Evolutionary conservation across 2,113 vertebrate species (phyloP), one percentile per base, ranked within the genome.

Genomic region (Oostethus manadensis): DNA sequence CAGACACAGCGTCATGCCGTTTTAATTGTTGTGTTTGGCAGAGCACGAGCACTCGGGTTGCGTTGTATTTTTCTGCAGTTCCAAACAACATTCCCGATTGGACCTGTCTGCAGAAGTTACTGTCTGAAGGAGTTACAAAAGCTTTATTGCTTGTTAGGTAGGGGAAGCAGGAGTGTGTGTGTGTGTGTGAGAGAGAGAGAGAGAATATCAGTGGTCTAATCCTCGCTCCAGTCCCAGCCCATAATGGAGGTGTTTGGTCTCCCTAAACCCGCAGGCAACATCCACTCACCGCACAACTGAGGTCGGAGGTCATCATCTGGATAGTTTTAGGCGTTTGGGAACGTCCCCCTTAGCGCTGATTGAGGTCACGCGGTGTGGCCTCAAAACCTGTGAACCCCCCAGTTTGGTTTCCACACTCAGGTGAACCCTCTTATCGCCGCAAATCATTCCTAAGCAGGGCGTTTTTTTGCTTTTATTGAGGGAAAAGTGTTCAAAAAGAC

Each of bases 251-350:
- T 23, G 46, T 70, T 73, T 58, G 64, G 48, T 73, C 58, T 56
- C 65, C 50, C 20, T 38, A 54, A 73, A 66, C 83, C 83, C 64
- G 58, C 64, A 79, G 80, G 84, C 72, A 22, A 71, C 38, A 48
- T 80, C 82, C 77, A 74, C 60, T 62, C 56, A 56, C 55, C 35
- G 68, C 68, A 70, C 57, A 61, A 59, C 77, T 14, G 57, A 63
- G 77, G 77, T 86, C 81, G 78, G 58, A 85, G 87, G 80, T 87
- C 76, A 59, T 90, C 84, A 87, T 91, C 86, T 91, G 87, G 86
- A 88, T 88, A 87, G 86, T 83, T 89, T 88, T 87, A 88, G 82
- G 73, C 79, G 65, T 84, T 84, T 64, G 62, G 60, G 68, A 78
- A 80, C 33, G 66, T 69, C 72, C 73, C 78, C 73, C 84, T 71